These are phyloP conservation scores for Hippocampus comes DNA, from an alignment of 2,113 vertebrate genomes.

Conservation along the genomic window DNA sequence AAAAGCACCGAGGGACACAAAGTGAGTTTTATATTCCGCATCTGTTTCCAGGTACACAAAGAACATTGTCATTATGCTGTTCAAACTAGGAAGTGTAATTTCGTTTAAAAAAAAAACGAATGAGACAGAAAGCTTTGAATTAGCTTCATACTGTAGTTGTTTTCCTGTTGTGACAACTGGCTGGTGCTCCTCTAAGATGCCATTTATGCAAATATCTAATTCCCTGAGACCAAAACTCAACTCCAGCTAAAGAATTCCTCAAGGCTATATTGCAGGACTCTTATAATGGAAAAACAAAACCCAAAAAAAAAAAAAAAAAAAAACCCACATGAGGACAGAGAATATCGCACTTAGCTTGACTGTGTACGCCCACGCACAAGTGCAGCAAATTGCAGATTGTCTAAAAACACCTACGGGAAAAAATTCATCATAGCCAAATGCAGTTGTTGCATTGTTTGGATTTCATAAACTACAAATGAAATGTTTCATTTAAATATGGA, in stretches of 20 bases:
- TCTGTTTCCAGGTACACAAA: not conserved
- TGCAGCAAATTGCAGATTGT: constrained; percentile 17
- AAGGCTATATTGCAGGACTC: constrained; percentile 18
- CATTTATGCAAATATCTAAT: constrained; percentile 9
- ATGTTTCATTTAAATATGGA: constrained; percentile 2
- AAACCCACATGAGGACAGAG: constrained; percentile 13
- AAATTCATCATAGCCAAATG: constrained; percentile 5
- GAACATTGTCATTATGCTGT: not conserved
- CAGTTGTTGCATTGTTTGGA: not conserved
- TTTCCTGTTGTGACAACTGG: not conserved
- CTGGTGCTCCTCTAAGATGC: constrained; percentile 4
- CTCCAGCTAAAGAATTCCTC: constrained; percentile 23
- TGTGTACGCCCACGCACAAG: constrained; percentile 26
- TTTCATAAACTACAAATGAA: not conserved
- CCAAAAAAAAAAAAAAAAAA: constrained; percentile 11
- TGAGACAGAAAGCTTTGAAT: not conserved
- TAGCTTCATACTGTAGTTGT: not conserved
- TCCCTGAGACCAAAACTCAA: constrained; percentile 13
- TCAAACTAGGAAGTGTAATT: constrained; percentile 18
- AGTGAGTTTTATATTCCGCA: not conserved
- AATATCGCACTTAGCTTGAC: constrained; percentile 7
- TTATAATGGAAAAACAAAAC: constrained; percentile 25
- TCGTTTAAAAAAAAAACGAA: not conserved
- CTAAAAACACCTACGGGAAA: constrained; percentile 12
- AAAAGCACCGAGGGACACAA: too few species aligned